Base-by-base conservation (phyloP, 1,140 invertebrate genomes). In the Grapholita molesta region DNA sequence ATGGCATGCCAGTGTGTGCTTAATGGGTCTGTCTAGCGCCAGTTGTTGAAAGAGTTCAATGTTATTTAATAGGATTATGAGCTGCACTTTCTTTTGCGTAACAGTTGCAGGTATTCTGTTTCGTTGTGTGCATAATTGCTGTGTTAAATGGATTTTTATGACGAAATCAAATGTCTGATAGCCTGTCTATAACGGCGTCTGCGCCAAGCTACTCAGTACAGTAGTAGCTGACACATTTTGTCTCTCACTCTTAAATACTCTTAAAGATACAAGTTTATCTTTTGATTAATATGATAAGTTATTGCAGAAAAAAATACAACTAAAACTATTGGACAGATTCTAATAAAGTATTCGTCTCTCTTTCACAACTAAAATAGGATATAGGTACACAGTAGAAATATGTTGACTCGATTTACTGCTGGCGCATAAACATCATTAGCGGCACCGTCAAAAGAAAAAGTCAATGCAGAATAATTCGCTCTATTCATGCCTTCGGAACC, bases 41-140 rank as follows among this genome's bases (percentile, higher is more conserved):
- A 61, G 25, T 61, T 28, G 25, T 32, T 30, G 12, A 61, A 61
- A 61, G 55, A 28, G 55, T 61, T 61, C 55, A 61, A 61, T n/a
- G 55, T 61, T 61, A 61, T 32, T 61, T 61, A 61, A 61, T 15
- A 61, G 55, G 55, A 61, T 61, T 61, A 61, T 61, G 25, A 15
- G 8, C 28, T 30, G 55, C 28, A 61, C 55, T 61, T 61, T 61
- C 55, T 28, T 57, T 23, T 57, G 53, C 55, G 55, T 32, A 61
- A 61, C 55, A 61, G 55, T 61, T 61, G 55, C 32, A 61, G 7
- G 55, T 61, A 15, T 61, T 61, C 55, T 28, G 55, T 61, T 61
- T 21, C 18, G 7, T 21, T 61, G 25, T 53, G 21, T 61, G 55
- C 55, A 61, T 61, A 61, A 28, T 15, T 61, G 55, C 24, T 30